Base-by-base conservation (phyloP, 2,113 vertebrate species). In the Poeciliopsis retropinna region DNA sequence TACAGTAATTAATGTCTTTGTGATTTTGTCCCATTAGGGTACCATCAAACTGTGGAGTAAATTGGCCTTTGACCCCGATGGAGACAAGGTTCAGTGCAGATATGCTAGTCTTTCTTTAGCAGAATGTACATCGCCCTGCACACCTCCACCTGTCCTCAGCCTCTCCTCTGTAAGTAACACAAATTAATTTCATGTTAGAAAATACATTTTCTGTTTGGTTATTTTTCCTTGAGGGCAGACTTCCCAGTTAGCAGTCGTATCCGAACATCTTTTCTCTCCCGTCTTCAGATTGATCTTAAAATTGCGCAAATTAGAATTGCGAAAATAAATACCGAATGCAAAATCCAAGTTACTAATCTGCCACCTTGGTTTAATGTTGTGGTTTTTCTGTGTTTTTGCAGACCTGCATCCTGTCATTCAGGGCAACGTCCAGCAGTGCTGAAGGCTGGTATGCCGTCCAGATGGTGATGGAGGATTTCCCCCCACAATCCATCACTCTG, bases 391-490 rank as follows among this genome's bases (percentile, higher is more conserved):
- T 72, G 14, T 10, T 60, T 29, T 17, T 66, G 28, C 71, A 91
- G 90, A 29, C 71, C 5, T 91, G 90, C 12, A 29, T 14, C 1
- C 9, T 86, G 72, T 63, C 62, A 1, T 90, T 86, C 78, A 54
- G 4, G 8, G 2, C 80, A 2, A 81, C 32, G 0, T 11, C 0
- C 2, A 61, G 13, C 63, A 44, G 29, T 34, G n/a, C 4, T 37
- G 44, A 66, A 29, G 85, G 78, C 5, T 0, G 10, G 0, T 89
- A 86, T 5, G 77, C 8, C 0, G 68, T 87, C 2, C 88, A 89
- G 77, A 8, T 91, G 65, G 39, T 86, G 79, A 80, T 87, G 78
- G 88, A 91, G 85, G 88, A 91, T 73, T 90, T 88, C 14, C 75
- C 86, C 47, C 31, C 4, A 1, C 22, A 79, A 29, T 15, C 0